Conservation (phyloP, 2,888 invertebrate genomes). For the Drosophila formosana region DNA sequence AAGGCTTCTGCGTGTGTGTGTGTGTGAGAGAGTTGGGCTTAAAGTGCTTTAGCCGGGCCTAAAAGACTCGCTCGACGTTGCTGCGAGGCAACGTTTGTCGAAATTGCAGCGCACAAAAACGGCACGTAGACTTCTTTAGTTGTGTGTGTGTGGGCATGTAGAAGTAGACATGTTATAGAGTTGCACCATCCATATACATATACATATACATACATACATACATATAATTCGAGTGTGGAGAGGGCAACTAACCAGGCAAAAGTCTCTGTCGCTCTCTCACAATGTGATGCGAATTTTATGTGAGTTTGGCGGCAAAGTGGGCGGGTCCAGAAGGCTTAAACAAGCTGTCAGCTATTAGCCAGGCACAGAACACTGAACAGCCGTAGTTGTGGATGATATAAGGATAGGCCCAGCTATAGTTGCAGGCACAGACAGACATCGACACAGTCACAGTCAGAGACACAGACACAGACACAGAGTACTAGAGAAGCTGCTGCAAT, state of each 20-base stretch:
- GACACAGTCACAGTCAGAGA: background rate
- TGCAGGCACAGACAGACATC: background rate
- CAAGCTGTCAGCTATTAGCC: conserved; percentile 76
- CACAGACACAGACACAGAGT: background rate
- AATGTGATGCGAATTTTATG: conserved; percentile 58
- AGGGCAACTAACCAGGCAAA: conserved; percentile 39
- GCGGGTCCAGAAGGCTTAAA: conserved; percentile 53
- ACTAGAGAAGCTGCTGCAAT: conserved; percentile 45
- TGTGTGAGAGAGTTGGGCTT: conserved; percentile 39
- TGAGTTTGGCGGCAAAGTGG: conserved; percentile 23
- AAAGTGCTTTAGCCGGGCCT: conserved; percentile 60
- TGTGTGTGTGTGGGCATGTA: conserved; percentile 48
- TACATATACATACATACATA: conserved; percentile 12
- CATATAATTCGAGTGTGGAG: conserved; percentile 60
- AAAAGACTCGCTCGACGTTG: conserved; percentile 39
- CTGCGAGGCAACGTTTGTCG: conserved; percentile 53
- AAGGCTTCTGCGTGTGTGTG: conserved; percentile 7
- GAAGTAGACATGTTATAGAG: conserved; percentile 62
- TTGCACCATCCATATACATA: conserved; percentile 31
- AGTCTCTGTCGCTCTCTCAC: conserved; percentile 30
- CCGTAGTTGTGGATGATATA: conserved; percentile 11
- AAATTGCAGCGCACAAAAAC: conserved; percentile 65
- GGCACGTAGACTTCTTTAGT: conserved; percentile 67
- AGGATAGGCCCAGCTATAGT: conserved; percentile 25
- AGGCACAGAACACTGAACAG: conserved; percentile 22